A percentile compares a stretch with the other conserved stretches of the same genome.
Conservation (phyloP, 2,113 vertebrate species). For the Boleophthalmus pectinirostris region DNA sequence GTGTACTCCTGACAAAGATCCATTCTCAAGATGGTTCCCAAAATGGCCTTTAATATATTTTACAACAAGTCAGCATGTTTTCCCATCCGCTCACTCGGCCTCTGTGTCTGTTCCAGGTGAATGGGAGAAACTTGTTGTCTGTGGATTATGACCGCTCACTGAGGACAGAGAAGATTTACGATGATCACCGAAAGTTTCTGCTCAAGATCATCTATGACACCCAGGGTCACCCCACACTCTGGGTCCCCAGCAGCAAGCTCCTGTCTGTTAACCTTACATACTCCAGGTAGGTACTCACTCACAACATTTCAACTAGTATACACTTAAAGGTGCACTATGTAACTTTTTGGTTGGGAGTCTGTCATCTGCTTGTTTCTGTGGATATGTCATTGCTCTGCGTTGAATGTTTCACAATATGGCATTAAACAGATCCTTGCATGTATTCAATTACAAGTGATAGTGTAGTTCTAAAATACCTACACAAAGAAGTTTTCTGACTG, state of each 20-base stretch:
- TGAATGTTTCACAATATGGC: too few species aligned
- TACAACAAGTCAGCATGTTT: neutral
- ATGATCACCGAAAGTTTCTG: slow-evolving; percentile 97
- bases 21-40: neutral
- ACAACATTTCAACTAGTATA: neutral
- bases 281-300: slow-evolving; percentile 71
- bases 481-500: too few species aligned
- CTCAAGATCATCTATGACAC: slow-evolving; percentile 94
- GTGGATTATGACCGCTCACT: slow-evolving; percentile 95
- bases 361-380: too few species aligned
- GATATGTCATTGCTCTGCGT: too few species aligned
- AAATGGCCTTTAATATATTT: neutral
- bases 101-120: slow-evolving; percentile 82
- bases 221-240: slow-evolving; percentile 92
- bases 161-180: slow-evolving; percentile 97
- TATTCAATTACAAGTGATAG: too few species aligned
- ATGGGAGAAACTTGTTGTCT: slow-evolving; percentile 95
- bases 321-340: too few species aligned
- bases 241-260: slow-evolving; percentile 96
- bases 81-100: neutral
- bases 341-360: too few species aligned
- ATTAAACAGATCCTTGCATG: too few species aligned
- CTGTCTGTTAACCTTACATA: slow-evolving; percentile 96
- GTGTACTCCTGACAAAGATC: too few species aligned
- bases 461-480: too few species aligned